Evolutionary conservation across 2,888 invertebrate species (phyloP).

Genomic region (Drosophila longiperda): DNA sequence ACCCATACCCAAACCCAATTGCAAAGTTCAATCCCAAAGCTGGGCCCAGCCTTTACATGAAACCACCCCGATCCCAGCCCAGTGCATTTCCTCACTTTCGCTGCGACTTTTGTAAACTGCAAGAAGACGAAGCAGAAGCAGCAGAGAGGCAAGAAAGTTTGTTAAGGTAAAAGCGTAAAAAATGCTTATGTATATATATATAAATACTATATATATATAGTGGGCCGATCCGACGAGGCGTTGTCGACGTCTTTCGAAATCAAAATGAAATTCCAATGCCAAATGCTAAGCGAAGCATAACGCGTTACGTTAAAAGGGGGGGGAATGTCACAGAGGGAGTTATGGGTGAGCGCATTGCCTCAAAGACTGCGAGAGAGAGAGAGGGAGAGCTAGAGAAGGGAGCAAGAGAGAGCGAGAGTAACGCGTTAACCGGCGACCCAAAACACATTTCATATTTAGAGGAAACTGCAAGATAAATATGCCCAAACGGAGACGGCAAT

Average conservation of each 20-base stretch:
- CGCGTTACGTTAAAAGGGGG: conserved; percentile 20
- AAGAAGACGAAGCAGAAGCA: not conserved
- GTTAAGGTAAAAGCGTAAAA: conserved; percentile 16
- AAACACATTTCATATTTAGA: conserved; percentile 25
- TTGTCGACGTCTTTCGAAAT: conserved; percentile 51
- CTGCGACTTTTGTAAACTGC: conserved; percentile 19
- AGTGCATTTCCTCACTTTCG: conserved; percentile 50
- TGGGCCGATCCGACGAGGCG: conserved; percentile 54
- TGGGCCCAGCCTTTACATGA: not conserved
- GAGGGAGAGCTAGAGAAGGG: not conserved
- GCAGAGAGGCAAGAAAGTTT: conserved; percentile 4
- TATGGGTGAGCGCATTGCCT: conserved; percentile 55
- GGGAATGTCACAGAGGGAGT: conserved; percentile 25
- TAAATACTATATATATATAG: conserved; percentile 39
- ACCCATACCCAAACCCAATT: not conserved
- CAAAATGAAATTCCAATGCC: conserved; percentile 71
- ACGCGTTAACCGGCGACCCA: conserved; percentile 46
- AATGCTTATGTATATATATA: conserved; percentile 15
- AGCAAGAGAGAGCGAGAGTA: conserved; percentile 6
- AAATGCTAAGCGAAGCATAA: conserved; percentile 69
- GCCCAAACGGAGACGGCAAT: not conserved
- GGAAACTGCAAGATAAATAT: not conserved
- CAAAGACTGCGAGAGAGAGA: not conserved
- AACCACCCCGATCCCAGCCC: conserved; percentile 12
- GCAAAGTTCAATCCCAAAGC: not conserved